Evolutionary conservation across 2,113 vertebrate species (phyloP).

Genomic region (Antechinus stuartii): DNA sequence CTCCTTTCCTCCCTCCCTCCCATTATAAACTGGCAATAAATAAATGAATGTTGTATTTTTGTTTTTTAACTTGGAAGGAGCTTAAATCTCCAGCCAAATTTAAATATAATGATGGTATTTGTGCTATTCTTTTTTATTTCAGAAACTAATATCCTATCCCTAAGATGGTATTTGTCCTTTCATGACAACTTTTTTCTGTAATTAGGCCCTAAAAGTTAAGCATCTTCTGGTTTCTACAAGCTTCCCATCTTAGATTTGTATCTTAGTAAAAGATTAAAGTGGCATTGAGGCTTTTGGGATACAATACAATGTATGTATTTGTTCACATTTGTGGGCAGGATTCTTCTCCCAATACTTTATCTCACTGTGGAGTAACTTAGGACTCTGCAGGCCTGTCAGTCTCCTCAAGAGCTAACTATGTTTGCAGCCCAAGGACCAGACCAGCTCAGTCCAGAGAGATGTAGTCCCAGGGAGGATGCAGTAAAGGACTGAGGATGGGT

Average conservation of each 20-base stretch:
- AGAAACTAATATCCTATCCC: neutral
- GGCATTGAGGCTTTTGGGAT: neutral
- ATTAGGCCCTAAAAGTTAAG: neutral
- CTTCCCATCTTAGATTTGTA: neutral
- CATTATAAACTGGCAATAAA: neutral
- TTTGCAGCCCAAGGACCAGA: neutral
- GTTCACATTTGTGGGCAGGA: neutral
- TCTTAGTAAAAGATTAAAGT: neutral
- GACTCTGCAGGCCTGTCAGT: neutral
- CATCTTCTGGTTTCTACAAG: neutral
- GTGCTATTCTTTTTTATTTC: too few relatives aligned
- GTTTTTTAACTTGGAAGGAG: neutral
- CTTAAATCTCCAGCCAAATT: neutral
- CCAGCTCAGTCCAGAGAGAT: neutral
- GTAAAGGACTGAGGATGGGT: too few relatives aligned
- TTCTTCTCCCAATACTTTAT: neutral
- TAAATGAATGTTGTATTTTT: neutral
- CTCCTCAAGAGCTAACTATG: neutral
- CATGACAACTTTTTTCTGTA: neutral
- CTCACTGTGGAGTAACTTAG: neutral
- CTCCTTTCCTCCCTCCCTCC: too few relatives aligned
- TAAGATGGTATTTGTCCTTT: neutral
- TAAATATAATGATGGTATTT: neutral
- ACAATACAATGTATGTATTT: neutral
- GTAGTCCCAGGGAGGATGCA: neutral